phyloP scores from a whole-genome alignment of 2,888 invertebrate species.

The Tuta absoluta region DNA sequence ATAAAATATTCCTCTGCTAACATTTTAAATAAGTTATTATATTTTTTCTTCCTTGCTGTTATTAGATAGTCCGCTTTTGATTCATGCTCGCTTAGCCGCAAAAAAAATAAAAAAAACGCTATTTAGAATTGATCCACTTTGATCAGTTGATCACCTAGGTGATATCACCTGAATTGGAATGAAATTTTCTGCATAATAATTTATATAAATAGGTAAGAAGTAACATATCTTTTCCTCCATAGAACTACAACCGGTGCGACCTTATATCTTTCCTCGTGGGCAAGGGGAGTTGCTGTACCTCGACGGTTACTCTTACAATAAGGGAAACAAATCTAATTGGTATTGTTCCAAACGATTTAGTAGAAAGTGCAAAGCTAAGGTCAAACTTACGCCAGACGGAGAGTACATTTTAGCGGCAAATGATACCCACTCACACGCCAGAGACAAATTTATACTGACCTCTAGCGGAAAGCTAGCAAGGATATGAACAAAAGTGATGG shows the following conservation, averaged over 20 bases:
- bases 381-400: neutral
- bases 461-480: neutral
- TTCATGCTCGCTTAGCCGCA: too few species aligned
- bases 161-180: too few species aligned
- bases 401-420: neutral
- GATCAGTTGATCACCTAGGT: too few species aligned
- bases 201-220: neutral
- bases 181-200: neutral
- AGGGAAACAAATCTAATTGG: neutral
- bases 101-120: too few species aligned
- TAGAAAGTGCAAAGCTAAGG: constrained; percentile 5
- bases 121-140: too few species aligned
- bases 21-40: too few species aligned
- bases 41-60: too few species aligned
- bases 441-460: neutral
- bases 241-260: neutral
- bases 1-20: too few species aligned
- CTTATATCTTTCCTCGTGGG: neutral
- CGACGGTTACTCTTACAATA: neutral
- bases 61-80: too few species aligned
- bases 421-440: neutral
- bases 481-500: neutral
- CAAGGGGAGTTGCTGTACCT: neutral
- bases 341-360: neutral
- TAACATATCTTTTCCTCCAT: neutral